Percentiles rank a stretch among this genome's conserved stretches.
Evolutionary conservation across 2,888 invertebrate species (phyloP).

Genomic region (Rotaria magnacalcarata): DNA sequence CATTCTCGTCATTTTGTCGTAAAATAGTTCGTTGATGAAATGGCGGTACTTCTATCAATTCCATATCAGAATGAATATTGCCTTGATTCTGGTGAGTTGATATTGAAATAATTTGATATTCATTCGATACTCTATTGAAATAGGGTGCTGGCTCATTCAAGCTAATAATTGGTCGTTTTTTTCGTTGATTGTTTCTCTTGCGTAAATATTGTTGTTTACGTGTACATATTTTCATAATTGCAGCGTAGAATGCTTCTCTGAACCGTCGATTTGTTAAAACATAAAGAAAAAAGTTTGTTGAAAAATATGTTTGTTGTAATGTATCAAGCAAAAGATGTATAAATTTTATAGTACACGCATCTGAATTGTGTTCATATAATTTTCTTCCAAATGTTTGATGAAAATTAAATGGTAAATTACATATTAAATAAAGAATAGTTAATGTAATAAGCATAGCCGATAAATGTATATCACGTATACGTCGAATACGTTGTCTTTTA

Average conservation of each 20-base stretch:
- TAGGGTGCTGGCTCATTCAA: neutral
- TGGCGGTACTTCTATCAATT: neutral
- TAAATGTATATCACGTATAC: conserved; percentile 19
- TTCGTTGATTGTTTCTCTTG: neutral
- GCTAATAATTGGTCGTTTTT: neutral
- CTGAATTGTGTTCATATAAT: too few species aligned
- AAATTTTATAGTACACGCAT: neutral
- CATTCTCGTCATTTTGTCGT: neutral
- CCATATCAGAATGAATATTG: neutral
- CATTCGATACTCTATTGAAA: neutral
- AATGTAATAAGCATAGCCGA: neutral
- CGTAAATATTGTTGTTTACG: neutral
- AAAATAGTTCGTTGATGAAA: neutral
- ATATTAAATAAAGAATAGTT: neutral
- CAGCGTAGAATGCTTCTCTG: neutral
- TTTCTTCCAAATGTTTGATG: neutral
- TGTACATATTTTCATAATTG: neutral
- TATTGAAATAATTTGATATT: neutral
- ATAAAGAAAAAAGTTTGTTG: conserved; percentile 21
- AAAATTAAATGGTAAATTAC: conserved; percentile 30
- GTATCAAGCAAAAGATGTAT: conserved; percentile 10
- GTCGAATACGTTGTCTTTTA: neutral
- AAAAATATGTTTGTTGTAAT: conserved; percentile 25
- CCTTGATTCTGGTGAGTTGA: neutral
- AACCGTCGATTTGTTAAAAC: conserved; percentile 32